A percentile compares a stretch with the other conserved stretches of the same genome.
phyloP scores from a whole-genome alignment of 2,888 invertebrate genomes.

The Byasa hedistus region DNA sequence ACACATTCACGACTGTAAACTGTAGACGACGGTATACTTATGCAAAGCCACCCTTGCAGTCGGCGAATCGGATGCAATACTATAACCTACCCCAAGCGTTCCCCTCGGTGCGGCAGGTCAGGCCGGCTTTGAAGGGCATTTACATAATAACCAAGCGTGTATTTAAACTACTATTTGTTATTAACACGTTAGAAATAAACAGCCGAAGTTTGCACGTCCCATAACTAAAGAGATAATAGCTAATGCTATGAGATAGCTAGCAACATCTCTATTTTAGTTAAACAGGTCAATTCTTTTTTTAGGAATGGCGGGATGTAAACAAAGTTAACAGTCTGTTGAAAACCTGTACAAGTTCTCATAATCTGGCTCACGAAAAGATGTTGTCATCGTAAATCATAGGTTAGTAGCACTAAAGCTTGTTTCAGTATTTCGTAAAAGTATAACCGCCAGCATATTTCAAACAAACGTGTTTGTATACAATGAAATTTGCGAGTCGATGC shows the following conservation, averaged over 20 bases:
- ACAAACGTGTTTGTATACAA: slow-evolving; percentile 23
- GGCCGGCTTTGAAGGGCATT: slow-evolving; percentile 68
- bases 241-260: too few relatives aligned
- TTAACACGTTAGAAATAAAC: slow-evolving; percentile 28
- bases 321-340: slow-evolving; percentile 26
- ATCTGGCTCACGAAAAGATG: slow-evolving; percentile 20
- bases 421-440: slow-evolving; percentile 25
- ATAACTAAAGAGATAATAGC: slow-evolving; percentile 5
- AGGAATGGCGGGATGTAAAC: slow-evolving; percentile 8
- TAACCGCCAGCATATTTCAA: slow-evolving; percentile 22
- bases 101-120: slow-evolving; percentile 71
- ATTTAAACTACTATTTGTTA: slow-evolving; percentile 37
- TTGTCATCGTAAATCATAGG: slow-evolving; percentile 28
- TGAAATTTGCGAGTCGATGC: slow-evolving; percentile 7
- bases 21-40: slow-evolving; percentile 63
- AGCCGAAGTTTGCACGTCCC: slow-evolving; percentile 8
- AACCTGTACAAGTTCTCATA: slow-evolving; percentile 17
- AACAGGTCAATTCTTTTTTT: slow-evolving; percentile 14
- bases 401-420: slow-evolving; percentile 28
- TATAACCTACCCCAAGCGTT: slow-evolving; percentile 74
- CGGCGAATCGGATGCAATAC: slow-evolving; percentile 70
- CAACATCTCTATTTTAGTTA: slow-evolving; percentile 4
- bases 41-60: slow-evolving; percentile 72
- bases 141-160: slow-evolving; percentile 60
- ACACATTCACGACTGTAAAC: slow-evolving; percentile 60